A percentile compares a stretch with the other conserved stretches of the same genome.
phyloP scores from a whole-genome alignment of 1,140 invertebrate species.

The Wiebesia pumilae region DNA sequence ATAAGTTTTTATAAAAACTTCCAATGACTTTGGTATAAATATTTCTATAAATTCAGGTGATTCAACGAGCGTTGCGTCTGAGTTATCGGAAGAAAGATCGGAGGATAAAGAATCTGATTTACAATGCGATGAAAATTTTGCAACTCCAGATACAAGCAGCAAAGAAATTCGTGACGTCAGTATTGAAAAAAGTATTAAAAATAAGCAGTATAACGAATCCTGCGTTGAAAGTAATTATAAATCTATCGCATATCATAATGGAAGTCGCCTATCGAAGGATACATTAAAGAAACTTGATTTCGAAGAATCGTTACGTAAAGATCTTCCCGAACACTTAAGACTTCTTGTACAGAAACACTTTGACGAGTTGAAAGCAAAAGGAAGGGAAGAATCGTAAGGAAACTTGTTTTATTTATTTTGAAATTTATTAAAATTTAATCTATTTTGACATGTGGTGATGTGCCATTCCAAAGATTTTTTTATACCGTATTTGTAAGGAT shows the following conservation, averaged over 20 bases:
- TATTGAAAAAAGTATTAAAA: neutral
- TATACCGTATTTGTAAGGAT: conserved; percentile 48
- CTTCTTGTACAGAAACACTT: conserved; percentile 69
- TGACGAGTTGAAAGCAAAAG: conserved; percentile 64
- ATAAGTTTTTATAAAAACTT: neutral
- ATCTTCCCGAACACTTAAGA: conserved; percentile 67
- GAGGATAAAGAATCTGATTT: conserved; percentile 51
- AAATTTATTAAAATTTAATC: conserved; percentile 38
- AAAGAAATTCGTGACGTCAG: conserved; percentile 36
- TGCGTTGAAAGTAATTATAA: neutral
- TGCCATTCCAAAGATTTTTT: conserved; percentile 53
- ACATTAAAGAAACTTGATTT: conserved; percentile 50
- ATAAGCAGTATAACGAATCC: neutral
- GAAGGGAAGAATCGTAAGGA: conserved; percentile 56
- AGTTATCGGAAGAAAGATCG: conserved; percentile 48
- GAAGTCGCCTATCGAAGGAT: conserved; percentile 17
- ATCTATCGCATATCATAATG: conserved; percentile 12
- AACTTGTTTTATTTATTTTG: conserved; percentile 36
- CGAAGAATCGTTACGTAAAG: conserved; percentile 46
- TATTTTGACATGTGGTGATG: conserved; percentile 3
- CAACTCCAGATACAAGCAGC: neutral
- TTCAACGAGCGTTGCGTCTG: conserved; percentile 41
- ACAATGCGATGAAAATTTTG: conserved; percentile 50
- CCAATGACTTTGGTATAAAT: neutral
- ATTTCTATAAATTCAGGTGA: conserved; percentile 56